phyloP scores from a whole-genome alignment of 2,888 invertebrate genomes.

The Eupithecia insigniata region DNA sequence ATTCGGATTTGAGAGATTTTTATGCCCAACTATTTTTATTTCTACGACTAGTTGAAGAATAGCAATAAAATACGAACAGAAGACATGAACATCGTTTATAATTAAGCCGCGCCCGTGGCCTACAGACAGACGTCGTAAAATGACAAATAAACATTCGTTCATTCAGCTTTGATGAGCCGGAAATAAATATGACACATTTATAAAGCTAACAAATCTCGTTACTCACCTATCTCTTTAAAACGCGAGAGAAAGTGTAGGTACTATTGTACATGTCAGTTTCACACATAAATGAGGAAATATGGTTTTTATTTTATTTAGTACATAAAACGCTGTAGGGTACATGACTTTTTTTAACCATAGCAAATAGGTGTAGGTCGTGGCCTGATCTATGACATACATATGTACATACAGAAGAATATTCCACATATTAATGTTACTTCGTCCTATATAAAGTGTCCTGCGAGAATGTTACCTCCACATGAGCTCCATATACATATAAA shows the following conservation, averaged over 20 bases:
- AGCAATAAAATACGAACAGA: constrained; percentile 24
- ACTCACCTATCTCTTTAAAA: not conserved
- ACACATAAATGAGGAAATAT: too few species aligned
- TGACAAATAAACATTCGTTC: constrained; percentile 31
- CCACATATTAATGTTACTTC: not conserved
- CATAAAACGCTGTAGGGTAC: too few species aligned
- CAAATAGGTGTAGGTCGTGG: not conserved
- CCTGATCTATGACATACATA: not conserved
- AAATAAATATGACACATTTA: constrained; percentile 32
- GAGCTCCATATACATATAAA: not conserved
- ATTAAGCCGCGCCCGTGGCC: constrained; percentile 63
- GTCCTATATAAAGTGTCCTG: not conserved
- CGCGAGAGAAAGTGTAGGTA: not conserved
- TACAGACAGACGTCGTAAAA: constrained; percentile 50
- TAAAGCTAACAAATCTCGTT: not conserved
- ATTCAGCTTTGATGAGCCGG: constrained; percentile 21
- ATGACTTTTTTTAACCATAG: not conserved
- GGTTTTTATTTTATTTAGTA: too few species aligned
- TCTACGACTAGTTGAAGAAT: not conserved
- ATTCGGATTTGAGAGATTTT: not conserved
- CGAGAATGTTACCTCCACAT: too few species aligned
- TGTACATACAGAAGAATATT: too few species aligned
- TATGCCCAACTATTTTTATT: too few species aligned
- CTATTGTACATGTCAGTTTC: not conserved
- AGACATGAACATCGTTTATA: constrained; percentile 55